Percentiles rank a stretch among this genome's conserved stretches.
Evolutionary conservation across 2,888 invertebrate genomes (phyloP).

Genomic region (Sinelater perroti): DNA sequence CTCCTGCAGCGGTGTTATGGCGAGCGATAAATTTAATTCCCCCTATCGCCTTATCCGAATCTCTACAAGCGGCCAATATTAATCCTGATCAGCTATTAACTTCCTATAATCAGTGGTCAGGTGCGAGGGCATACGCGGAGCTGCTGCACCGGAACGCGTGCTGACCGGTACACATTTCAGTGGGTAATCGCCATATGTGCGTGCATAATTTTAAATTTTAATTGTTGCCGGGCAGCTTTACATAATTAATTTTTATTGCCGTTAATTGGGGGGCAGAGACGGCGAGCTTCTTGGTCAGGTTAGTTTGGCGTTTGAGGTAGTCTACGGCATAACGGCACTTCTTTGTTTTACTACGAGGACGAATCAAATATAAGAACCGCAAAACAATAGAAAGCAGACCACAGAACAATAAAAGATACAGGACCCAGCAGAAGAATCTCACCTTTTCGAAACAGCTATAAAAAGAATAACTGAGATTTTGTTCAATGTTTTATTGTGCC

Average conservation of each 20-base stretch:
- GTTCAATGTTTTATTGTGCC: too few species aligned
- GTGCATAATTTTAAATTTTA: slow-evolving; percentile 19
- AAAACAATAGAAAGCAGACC: too few species aligned
- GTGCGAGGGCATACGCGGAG: slow-evolving; percentile 30
- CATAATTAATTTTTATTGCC: slow-evolving; percentile 13
- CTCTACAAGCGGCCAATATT: slow-evolving; percentile 21
- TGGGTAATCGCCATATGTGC: slow-evolving; percentile 32
- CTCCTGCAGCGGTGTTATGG: slow-evolving; percentile 28
- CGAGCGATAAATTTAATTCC: slow-evolving; percentile 13
- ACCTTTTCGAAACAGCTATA: too few species aligned
- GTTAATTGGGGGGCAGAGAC: too few species aligned
- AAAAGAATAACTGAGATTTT: too few species aligned
- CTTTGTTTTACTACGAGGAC: too few species aligned
- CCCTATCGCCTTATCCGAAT: slow-evolving; percentile 22
- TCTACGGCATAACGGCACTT: too few species aligned
- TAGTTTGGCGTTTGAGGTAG: too few species aligned
- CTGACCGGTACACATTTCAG: slow-evolving; percentile 26
- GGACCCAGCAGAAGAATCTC: too few species aligned
- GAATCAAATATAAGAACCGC: too few species aligned
- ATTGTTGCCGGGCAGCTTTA: slow-evolving; percentile 17
- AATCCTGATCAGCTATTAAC: slow-evolving; percentile 35
- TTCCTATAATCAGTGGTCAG: slow-evolving; percentile 37
- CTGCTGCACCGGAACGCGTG: slow-evolving; percentile 26
- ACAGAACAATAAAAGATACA: too few species aligned
- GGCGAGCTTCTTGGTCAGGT: too few species aligned